Evolutionary conservation across 2,888 invertebrate genomes (phyloP).

Genomic region (Rhagonycha lutea): DNA sequence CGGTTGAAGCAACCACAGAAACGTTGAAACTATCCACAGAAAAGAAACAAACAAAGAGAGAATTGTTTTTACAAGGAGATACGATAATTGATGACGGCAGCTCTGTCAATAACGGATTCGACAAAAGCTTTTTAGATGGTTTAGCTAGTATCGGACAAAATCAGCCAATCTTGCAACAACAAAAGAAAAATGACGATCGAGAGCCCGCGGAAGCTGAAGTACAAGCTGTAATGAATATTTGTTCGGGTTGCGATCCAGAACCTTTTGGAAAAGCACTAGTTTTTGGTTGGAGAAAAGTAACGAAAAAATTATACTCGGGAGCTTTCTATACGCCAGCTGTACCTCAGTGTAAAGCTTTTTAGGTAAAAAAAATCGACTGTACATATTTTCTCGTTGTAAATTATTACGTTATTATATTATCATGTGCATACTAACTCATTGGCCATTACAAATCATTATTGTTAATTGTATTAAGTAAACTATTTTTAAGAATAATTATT

Average conservation of each 20-base stretch:
- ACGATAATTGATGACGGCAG: constrained; percentile 67
- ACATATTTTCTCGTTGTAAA: constrained; percentile 1
- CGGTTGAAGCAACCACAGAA: background rate
- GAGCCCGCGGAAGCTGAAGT: constrained; percentile 86
- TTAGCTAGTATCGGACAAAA: constrained; percentile 73
- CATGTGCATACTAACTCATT: background rate
- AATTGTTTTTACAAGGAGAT: constrained; percentile 69
- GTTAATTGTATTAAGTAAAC: constrained; percentile 1
- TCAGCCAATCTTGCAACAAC: constrained; percentile 56
- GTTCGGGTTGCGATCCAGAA: constrained; percentile 74
- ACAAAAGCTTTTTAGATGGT: constrained; percentile 64
- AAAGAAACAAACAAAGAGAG: constrained; percentile 68
- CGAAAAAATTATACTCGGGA: constrained; percentile 75
- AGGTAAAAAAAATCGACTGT: constrained; percentile 36
- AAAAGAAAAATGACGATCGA: constrained; percentile 61
- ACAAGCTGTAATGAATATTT: constrained; percentile 76
- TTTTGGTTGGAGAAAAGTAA: constrained; percentile 75
- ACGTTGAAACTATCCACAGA: constrained; percentile 19
- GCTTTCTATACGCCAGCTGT: constrained; percentile 70
- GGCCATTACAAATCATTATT: constrained; percentile 1
- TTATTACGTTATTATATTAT: background rate
- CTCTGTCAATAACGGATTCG: constrained; percentile 44
- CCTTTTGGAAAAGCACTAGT: constrained; percentile 81
- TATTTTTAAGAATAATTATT: background rate
- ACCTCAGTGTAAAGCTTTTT: constrained; percentile 68